These are phyloP conservation scores for human (Homo sapiens) DNA, from an alignment of 2,113 vertebrate genomes.

Conservation along the genomic window GRCh38 chr5:120596001-120596500, in stretches of 20 bases:
- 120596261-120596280: background rate
- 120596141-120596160: background rate
- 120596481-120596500: background rate
- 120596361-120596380: background rate
- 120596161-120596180: background rate
- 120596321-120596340: background rate
- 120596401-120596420: background rate
- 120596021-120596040: background rate
- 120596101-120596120: too few relatives aligned
- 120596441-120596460: background rate
- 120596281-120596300: background rate
- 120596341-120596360: background rate
- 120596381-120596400: background rate
- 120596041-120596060: background rate
- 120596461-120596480: background rate
- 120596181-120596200: background rate
- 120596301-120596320: background rate
- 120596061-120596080: background rate
- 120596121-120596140: too few relatives aligned
- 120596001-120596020: background rate
- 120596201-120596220: background rate
- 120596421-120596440: background rate
- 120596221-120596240: background rate
- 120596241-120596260: background rate
- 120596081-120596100: background rate